Evolutionary conservation across 2,797 vertebrate species (phyloP).

Genomic region (Neosilurus hyrtlii): DNA sequence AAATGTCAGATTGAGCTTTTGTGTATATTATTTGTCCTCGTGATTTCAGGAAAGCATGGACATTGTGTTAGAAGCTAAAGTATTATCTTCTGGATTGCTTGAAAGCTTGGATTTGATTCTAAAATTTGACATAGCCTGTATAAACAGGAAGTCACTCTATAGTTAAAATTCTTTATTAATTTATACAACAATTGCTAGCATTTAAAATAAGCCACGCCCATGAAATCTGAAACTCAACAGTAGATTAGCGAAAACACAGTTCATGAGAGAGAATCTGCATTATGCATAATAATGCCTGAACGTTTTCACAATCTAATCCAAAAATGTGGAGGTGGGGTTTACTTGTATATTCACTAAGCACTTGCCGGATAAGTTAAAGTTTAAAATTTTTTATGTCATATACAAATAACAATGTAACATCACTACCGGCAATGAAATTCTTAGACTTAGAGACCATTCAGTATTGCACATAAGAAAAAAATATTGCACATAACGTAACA

Average conservation of each 20-base stretch:
- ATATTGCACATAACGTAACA: too few relatives aligned
- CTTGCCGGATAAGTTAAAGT: background rate
- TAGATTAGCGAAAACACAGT: background rate
- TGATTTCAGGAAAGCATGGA: background rate
- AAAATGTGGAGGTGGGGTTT: background rate
- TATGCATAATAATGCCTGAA: background rate
- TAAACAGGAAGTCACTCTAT: background rate
- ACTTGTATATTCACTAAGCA: background rate
- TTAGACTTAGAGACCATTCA: too few relatives aligned
- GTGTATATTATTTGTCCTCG: background rate
- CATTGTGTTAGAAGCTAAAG: background rate
- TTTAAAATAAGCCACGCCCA: background rate
- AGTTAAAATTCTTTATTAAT: background rate
- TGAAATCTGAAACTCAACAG: background rate
- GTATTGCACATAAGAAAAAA: too few relatives aligned
- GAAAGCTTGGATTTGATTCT: background rate
- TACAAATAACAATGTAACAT: too few relatives aligned
- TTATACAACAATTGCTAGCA: background rate
- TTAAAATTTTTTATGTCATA: too few relatives aligned
- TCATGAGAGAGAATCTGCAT: background rate
- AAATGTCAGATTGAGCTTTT: conserved; percentile 16
- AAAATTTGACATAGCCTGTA: background rate
- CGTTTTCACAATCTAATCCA: background rate
- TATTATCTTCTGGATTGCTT: background rate
- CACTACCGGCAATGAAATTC: too few relatives aligned